These are phyloP conservation scores for Hemichromis elongatus DNA, from an alignment of 2,113 vertebrate species.

Conservation along the genomic window DNA sequence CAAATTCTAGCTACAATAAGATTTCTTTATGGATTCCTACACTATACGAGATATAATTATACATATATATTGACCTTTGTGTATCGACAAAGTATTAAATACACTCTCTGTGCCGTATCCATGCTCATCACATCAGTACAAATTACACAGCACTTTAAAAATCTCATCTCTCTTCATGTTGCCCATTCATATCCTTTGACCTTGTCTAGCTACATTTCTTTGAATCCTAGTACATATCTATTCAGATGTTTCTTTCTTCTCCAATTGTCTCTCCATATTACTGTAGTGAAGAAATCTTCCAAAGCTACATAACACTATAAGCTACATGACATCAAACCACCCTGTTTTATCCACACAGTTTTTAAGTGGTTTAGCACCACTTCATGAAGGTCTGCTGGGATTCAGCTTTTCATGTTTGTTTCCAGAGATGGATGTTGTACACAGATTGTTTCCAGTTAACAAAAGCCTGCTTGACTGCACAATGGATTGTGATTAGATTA, in stretches of 20 bases:
- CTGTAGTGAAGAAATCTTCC: background rate
- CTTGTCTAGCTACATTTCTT: background rate
- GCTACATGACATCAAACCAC: background rate
- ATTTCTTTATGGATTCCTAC: background rate
- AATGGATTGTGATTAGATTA: slow-evolving; percentile 70
- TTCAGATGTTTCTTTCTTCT: background rate
- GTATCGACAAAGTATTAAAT: background rate
- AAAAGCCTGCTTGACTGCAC: slow-evolving; percentile 69
- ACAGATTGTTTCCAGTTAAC: slow-evolving; percentile 69
- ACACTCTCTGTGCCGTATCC: background rate
- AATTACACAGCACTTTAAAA: background rate
- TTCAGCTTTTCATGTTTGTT: slow-evolving; percentile 54
- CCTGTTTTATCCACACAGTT: slow-evolving; percentile 20
- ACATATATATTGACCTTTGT: background rate
- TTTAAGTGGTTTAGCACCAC: slow-evolving; percentile 43
- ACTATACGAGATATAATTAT: background rate
- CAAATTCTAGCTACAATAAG: background rate
- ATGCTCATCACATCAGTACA: background rate
- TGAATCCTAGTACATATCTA: background rate
- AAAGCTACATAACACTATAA: background rate
- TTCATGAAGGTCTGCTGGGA: slow-evolving; percentile 43
- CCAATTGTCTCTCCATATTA: background rate
- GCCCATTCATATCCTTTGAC: background rate
- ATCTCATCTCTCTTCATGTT: background rate
- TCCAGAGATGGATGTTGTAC: slow-evolving; percentile 66